phyloP scores from a whole-genome alignment of 2,797 vertebrate species.

The Sternotherus odoratus region DNA sequence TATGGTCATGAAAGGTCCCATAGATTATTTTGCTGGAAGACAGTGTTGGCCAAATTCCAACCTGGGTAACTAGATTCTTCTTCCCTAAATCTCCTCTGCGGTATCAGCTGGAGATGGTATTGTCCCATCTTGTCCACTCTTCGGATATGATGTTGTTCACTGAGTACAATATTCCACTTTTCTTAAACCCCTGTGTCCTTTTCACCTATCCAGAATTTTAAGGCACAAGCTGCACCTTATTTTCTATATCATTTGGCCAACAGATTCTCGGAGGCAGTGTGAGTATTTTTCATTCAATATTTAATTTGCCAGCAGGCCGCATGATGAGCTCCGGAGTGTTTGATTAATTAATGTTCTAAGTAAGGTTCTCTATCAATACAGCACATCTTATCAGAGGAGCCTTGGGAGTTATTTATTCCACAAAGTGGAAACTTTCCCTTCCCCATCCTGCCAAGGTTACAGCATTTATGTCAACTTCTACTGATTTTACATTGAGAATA shows the following conservation, averaged over 20 bases:
- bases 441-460: slow-evolving; percentile 70
- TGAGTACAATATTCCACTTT: slow-evolving; percentile 67
- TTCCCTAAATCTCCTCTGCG: slow-evolving; percentile 55
- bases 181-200: slow-evolving; percentile 35
- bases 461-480: slow-evolving; percentile 67
- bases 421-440: slow-evolving; percentile 58
- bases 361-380: slow-evolving; percentile 71
- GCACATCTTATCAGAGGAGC: slow-evolving; percentile 72
- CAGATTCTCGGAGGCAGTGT: slow-evolving; percentile 51
- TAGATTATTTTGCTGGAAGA: slow-evolving; percentile 36
- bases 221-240: slow-evolving; percentile 7
- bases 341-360: slow-evolving; percentile 74
- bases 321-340: slow-evolving; percentile 72
- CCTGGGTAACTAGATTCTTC: neutral
- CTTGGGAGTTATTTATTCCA: slow-evolving; percentile 75
- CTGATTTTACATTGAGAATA: slow-evolving; percentile 61
- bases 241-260: slow-evolving; percentile 55
- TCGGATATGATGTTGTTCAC: slow-evolving; percentile 66
- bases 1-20: slow-evolving; percentile 32
- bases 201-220: slow-evolving; percentile 36
- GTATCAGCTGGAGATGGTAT: slow-evolving; percentile 50
- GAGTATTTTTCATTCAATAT: slow-evolving; percentile 62
- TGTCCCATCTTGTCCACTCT: slow-evolving; percentile 51
- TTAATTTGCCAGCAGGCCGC: slow-evolving; percentile 13
- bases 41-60: neutral